A percentile compares a stretch with the other conserved stretches of the same genome.
phyloP scores from a whole-genome alignment of 2,797 vertebrate species.

The Coranthus polyacanthus region DNA sequence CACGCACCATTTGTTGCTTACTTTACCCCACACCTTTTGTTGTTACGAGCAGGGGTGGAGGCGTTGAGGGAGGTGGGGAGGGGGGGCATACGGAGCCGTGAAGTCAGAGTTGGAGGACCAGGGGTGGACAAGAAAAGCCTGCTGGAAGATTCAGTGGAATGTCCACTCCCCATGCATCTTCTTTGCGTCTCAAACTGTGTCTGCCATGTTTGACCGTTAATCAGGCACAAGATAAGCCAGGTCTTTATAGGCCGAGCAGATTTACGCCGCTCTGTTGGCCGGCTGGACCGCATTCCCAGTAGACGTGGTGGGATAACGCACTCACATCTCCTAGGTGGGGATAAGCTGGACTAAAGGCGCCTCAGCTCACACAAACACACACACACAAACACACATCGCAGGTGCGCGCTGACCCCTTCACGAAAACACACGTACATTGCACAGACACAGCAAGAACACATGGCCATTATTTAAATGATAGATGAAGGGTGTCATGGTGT shows the following conservation, averaged over 20 bases:
- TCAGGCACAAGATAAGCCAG: constrained; percentile 77
- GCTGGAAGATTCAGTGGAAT: constrained; percentile 65
- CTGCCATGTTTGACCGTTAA: constrained; percentile 71
- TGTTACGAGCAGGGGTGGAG: constrained; percentile 25
- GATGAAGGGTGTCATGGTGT: constrained; percentile 62
- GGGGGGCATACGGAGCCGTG: constrained; percentile 10
- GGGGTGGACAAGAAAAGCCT: constrained; percentile 41
- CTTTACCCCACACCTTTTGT: constrained; percentile 72
- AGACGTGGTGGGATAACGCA: constrained; percentile 66
- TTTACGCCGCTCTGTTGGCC: constrained; percentile 72
- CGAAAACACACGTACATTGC: constrained; percentile 28
- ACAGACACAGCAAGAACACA: constrained; percentile 17
- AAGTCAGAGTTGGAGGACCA: constrained; percentile 48
- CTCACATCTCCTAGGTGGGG: constrained; percentile 52
- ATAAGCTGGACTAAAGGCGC: constrained; percentile 60
- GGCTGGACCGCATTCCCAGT: constrained; percentile 65
- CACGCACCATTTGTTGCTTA: constrained; percentile 76
- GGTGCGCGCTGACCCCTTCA: constrained; percentile 28
- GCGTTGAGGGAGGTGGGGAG: neutral
- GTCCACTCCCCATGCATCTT: constrained; percentile 77
- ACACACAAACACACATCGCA: constrained; percentile 6
- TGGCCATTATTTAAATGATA: constrained; percentile 71
- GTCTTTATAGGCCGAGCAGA: constrained; percentile 76
- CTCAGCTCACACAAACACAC: constrained; percentile 29
- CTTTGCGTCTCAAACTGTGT: constrained; percentile 61